Conservation (phyloP, 1,140 invertebrate genomes). For the Cherax quadricarinatus region DNA sequence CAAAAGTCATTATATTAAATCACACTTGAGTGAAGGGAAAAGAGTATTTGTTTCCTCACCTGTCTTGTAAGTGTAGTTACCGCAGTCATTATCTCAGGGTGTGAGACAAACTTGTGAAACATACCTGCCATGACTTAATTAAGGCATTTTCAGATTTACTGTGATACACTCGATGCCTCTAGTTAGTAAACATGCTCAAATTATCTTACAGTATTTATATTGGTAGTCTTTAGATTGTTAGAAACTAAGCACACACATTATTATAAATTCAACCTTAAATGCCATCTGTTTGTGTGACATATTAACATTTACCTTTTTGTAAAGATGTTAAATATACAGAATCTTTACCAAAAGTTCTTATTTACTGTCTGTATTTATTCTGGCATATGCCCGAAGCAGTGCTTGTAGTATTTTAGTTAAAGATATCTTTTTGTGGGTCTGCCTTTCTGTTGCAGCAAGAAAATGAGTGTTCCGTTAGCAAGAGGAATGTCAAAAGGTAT, state of each 20-base stretch:
- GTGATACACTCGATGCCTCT: conserved; percentile 13
- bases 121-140: neutral
- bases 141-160: neutral
- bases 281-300: neutral
- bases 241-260: neutral
- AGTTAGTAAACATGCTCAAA: neutral
- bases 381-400: neutral
- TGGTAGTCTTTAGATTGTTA: neutral
- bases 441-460: neutral
- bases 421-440: neutral
- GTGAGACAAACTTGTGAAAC: neutral
- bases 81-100: conserved; percentile 1
- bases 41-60: neutral
- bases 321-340: neutral
- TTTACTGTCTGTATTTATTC: too few species aligned
- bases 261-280: neutral
- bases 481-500: neutral
- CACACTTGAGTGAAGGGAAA: neutral
- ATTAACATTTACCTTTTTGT: neutral
- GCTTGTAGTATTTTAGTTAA: neutral
- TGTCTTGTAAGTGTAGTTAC: neutral
- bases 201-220: neutral
- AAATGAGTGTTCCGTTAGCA: neutral
- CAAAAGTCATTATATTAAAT: neutral
- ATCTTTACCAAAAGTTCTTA: neutral